phyloP scores from a whole-genome alignment of 1,140 invertebrate genomes.

The Araneus ventricosus region DNA sequence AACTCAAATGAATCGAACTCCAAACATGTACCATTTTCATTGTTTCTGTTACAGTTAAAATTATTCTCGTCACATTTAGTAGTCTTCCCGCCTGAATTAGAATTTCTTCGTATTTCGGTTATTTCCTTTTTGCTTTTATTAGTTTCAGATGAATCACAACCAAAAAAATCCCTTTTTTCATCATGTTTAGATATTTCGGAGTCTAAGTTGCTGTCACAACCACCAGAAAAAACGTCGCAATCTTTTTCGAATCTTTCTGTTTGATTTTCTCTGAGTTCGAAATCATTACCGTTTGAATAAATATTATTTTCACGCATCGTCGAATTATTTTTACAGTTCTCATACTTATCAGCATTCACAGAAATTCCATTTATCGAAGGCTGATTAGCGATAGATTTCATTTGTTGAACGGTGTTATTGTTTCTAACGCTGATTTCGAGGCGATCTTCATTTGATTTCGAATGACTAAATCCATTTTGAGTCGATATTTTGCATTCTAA shows the following conservation, averaged over 20 bases:
- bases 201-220: neutral
- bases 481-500: conserved; percentile 15
- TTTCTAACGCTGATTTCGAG: neutral
- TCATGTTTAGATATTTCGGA: neutral
- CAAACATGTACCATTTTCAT: neutral
- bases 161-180: neutral
- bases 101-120: neutral
- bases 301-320: neutral
- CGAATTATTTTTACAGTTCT: neutral
- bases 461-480: neutral
- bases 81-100: neutral
- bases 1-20: neutral
- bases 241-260: neutral
- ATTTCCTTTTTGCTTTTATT: neutral
- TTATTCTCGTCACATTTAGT: neutral
- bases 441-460: neutral
- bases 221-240: too few relatives aligned
- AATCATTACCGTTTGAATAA: neutral
- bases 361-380: neutral
- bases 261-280: neutral
- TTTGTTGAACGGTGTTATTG: neutral
- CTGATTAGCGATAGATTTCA: neutral
- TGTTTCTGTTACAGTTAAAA: neutral
- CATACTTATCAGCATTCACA: neutral
- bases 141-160: neutral